These are phyloP conservation scores for Parazoanthus darwini DNA, from an alignment of 92 coral and sea anemone genomes.

Conservation along the genomic window DNA sequence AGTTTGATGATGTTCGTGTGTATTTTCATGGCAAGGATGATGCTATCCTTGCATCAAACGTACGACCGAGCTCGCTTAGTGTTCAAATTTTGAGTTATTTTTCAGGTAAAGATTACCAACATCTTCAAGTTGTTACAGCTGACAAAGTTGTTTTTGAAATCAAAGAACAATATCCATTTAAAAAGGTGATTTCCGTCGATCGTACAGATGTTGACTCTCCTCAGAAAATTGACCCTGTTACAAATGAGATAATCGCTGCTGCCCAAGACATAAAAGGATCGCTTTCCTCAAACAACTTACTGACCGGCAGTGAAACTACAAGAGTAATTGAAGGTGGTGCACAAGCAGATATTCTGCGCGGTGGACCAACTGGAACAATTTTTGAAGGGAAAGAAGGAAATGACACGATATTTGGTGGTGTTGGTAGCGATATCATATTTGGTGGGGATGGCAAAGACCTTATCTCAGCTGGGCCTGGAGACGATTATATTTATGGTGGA, in stretches of 20 bases:
- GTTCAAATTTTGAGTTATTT: neutral
- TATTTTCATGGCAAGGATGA: constrained; percentile 42
- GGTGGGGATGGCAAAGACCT: neutral
- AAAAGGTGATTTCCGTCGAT: neutral
- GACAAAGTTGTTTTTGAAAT: constrained; percentile 44
- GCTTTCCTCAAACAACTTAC: neutral
- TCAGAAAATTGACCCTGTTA: neutral
- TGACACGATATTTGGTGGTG: neutral
- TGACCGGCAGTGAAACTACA: neutral
- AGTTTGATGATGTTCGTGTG: constrained; percentile 44
- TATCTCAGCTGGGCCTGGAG: neutral
- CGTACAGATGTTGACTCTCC: neutral
- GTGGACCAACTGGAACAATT: neutral
- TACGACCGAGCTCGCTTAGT: constrained; percentile 39
- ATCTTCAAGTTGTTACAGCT: constrained; percentile 45
- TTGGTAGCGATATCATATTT: neutral
- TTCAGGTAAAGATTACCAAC: constrained; percentile 34
- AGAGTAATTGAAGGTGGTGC: neutral
- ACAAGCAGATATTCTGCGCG: neutral
- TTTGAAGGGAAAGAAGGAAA: neutral
- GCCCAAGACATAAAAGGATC: neutral
- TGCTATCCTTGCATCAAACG: constrained; percentile 40
- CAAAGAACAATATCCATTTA: neutral
- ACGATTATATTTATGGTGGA: constrained; percentile 25
- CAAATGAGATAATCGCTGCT: neutral